Percentiles rank a stretch among this genome's conserved stretches.
Evolutionary conservation across 2,113 vertebrate species (phyloP).

Genomic region (Numenius arquata): DNA sequence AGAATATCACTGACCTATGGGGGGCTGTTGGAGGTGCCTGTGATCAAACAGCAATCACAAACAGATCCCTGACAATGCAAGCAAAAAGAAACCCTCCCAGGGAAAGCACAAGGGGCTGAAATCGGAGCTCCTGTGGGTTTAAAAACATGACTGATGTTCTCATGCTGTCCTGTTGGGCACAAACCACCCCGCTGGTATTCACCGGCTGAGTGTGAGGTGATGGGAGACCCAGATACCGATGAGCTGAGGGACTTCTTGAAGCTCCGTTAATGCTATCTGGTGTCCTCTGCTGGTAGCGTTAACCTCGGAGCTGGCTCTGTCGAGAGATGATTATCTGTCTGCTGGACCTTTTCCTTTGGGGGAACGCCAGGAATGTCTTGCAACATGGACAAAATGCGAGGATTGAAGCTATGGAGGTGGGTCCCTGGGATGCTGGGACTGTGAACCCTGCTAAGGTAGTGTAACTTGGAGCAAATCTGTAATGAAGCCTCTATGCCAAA

Average conservation of each 20-base stretch:
- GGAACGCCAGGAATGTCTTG: neutral
- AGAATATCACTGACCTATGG: neutral
- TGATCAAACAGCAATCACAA: neutral
- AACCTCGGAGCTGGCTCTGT: neutral
- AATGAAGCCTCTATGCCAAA: slow-evolving; percentile 19
- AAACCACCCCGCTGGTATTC: neutral
- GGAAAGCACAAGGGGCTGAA: neutral
- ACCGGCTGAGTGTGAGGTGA: neutral
- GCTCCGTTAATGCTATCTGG: neutral
- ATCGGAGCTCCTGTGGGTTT: neutral
- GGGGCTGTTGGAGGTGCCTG: neutral
- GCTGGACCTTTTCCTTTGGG: slow-evolving; percentile 7
- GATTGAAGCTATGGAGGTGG: neutral
- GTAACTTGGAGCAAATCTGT: neutral
- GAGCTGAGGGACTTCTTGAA: neutral
- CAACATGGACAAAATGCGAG: neutral
- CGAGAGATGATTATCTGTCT: neutral
- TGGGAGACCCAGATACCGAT: neutral
- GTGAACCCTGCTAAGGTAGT: slow-evolving; percentile 3
- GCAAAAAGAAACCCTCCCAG: neutral
- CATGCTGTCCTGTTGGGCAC: neutral
- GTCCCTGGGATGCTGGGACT: neutral
- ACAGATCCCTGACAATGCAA: neutral
- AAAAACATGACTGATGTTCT: neutral
- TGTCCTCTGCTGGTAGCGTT: slow-evolving; percentile 24